A percentile compares a stretch with the other conserved stretches of the same genome.
Evolutionary conservation across 2,113 vertebrate genomes (phyloP).

Genomic region (Nycticorax nycticorax): DNA sequence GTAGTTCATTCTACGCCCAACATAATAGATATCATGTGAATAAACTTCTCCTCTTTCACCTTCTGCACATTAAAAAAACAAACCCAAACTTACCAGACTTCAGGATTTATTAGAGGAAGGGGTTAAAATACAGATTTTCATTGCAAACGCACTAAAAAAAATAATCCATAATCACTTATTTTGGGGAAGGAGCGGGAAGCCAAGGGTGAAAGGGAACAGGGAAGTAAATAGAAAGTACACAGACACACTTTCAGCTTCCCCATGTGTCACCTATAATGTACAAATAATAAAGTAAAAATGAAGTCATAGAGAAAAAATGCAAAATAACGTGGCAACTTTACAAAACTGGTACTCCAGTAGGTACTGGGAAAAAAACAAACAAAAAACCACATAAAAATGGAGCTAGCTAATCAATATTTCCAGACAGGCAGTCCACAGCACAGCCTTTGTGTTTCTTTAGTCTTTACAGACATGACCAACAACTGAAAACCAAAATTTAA

Average conservation of each 20-base stretch:
- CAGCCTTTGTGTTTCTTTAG: not conserved
- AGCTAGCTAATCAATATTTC: no score
- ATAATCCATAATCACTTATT: not conserved
- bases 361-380: no score
- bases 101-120: not conserved
- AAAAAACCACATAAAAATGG: no score
- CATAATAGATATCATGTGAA: not conserved
- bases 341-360: no score
- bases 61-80: not conserved
- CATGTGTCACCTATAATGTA: not conserved
- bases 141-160: not conserved
- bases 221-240: not conserved
- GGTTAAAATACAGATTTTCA: not conserved
- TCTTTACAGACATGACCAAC: not conserved
- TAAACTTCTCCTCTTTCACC: not conserved
- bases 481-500: not conserved
- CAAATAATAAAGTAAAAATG: not conserved
- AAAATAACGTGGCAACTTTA: not conserved
- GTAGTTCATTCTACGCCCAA: fast-evolving
- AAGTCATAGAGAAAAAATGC: not conserved
- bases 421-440: not conserved
- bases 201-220: not conserved
- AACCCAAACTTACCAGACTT: not conserved
- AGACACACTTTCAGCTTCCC: not conserved
- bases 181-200: not conserved